A percentile compares a stretch with the other conserved stretches of the same genome.
phyloP scores from a whole-genome alignment of 2,113 vertebrate genomes.

The Prunella fulvescens region DNA sequence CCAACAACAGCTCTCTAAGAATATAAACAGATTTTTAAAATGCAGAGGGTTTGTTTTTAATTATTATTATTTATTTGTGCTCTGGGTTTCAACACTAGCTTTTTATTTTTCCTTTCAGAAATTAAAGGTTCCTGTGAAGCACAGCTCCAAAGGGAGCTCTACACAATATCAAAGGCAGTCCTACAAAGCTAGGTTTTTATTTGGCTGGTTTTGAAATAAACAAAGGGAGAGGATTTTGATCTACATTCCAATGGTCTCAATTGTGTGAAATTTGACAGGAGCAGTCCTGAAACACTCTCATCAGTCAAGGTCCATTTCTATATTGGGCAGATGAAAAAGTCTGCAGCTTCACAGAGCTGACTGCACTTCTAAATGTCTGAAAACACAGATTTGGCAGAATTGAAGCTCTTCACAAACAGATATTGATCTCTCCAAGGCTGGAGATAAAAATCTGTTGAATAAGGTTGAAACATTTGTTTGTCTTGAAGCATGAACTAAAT shows the following conservation, averaged over 20 bases:
- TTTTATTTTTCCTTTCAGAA: not conserved
- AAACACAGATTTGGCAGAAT: not conserved
- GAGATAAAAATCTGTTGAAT: not conserved
- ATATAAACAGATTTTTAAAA: not conserved
- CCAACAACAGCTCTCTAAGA: not conserved
- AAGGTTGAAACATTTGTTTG: not conserved
- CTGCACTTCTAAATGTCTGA: not conserved
- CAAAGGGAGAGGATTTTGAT: not conserved
- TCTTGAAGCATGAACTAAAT: not conserved
- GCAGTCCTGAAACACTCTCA: not conserved
- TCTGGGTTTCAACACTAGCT: not conserved
- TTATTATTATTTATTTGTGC: not conserved
- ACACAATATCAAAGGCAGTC: not conserved
- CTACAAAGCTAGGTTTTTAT: not conserved
- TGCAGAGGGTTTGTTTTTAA: not conserved
- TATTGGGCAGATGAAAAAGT: conserved; percentile 2
- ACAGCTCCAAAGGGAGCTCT: not conserved
- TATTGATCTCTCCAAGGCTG: not conserved
- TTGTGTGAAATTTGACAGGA: not conserved
- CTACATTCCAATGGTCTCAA: not conserved
- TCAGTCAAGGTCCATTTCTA: not conserved
- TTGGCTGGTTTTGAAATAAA: not conserved
- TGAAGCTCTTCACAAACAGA: conserved; percentile 2
- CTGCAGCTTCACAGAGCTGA: not conserved
- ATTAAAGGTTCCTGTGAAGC: not conserved